These are phyloP conservation scores for Trachymyrmex septentrionalis DNA, from an alignment of 1,140 invertebrate species.

Conservation along the genomic window DNA sequence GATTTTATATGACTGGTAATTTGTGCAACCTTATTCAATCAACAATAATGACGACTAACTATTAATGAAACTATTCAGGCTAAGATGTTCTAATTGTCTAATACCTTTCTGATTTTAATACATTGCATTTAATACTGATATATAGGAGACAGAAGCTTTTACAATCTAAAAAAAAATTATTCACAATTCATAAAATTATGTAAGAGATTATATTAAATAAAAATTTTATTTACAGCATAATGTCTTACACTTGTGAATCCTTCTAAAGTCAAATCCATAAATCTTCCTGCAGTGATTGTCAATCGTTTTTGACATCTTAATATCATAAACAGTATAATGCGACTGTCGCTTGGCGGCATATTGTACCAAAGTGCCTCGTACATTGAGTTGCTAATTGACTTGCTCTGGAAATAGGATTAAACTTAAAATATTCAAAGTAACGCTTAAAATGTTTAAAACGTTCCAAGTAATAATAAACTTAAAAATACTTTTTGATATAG, in stretches of 20 bases:
- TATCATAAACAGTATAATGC: conserved; percentile 63
- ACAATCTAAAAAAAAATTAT: conserved; percentile 52
- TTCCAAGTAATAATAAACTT: no score
- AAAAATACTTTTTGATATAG: not conserved
- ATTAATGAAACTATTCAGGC: not conserved
- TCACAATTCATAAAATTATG: not conserved
- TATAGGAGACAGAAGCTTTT: conserved; percentile 62
- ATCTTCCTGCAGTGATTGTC: conserved; percentile 67
- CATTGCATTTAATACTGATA: conserved; percentile 64
- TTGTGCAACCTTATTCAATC: not conserved
- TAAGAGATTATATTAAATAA: not conserved
- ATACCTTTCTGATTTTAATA: conserved; percentile 2
- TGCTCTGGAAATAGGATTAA: conserved; percentile 38
- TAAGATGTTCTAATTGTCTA: not conserved
- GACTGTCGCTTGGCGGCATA: conserved; percentile 40
- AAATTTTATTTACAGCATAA: not conserved
- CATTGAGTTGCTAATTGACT: conserved; percentile 32
- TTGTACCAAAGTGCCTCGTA: conserved; percentile 65
- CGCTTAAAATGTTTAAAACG: not conserved
- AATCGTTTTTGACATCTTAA: conserved; percentile 67
- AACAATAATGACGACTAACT: not conserved
- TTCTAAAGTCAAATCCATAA: conserved; percentile 64
- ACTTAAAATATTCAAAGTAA: no score
- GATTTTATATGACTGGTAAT: not conserved
- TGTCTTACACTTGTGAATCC: conserved; percentile 63